Percentiles rank a stretch among this genome's conserved stretches.
phyloP scores from a whole-genome alignment of 2,888 invertebrate species.

The Pardosa pseudoannulata region DNA sequence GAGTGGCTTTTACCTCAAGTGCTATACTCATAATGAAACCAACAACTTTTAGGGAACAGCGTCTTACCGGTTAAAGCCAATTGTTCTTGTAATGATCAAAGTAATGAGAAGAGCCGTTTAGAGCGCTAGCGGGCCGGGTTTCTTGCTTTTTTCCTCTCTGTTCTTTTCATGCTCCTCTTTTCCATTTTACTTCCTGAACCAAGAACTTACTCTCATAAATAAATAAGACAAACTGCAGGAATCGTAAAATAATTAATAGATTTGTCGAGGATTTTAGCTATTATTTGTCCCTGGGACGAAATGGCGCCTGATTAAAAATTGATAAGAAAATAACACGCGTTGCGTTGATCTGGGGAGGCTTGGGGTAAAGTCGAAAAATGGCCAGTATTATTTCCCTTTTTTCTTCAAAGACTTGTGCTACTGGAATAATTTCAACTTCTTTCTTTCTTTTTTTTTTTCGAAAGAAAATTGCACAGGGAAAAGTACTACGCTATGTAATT shows the following conservation, averaged over 20 bases:
- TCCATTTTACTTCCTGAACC: conserved; percentile 4
- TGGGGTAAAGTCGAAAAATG: not conserved
- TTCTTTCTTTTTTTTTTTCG: no score
- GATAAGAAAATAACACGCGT: not conserved
- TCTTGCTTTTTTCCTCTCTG: conserved; percentile 15
- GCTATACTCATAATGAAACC: conserved; percentile 70
- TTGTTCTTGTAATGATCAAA: conserved; percentile 68
- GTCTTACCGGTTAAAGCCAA: conserved; percentile 64
- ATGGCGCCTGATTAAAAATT: not conserved
- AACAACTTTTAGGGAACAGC: conserved; percentile 67
- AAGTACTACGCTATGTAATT: no score
- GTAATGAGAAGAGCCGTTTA: conserved; percentile 70
- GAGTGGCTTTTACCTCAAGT: conserved; percentile 71
- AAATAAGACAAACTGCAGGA: conserved; percentile 47
- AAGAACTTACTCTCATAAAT: conserved; percentile 53
- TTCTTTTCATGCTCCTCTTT: conserved; percentile 20
- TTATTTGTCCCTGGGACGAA: not conserved
- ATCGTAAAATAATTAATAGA: conserved; percentile 60
- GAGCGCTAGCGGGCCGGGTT: conserved; percentile 28
- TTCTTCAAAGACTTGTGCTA: not conserved
- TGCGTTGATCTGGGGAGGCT: no score
- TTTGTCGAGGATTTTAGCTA: conserved; percentile 23
- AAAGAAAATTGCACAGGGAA: no score
- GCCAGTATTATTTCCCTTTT: not conserved
- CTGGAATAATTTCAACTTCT: no score